These are phyloP conservation scores for Andrena marginata DNA, from an alignment of 2,888 invertebrate genomes.

Conservation along the genomic window DNA sequence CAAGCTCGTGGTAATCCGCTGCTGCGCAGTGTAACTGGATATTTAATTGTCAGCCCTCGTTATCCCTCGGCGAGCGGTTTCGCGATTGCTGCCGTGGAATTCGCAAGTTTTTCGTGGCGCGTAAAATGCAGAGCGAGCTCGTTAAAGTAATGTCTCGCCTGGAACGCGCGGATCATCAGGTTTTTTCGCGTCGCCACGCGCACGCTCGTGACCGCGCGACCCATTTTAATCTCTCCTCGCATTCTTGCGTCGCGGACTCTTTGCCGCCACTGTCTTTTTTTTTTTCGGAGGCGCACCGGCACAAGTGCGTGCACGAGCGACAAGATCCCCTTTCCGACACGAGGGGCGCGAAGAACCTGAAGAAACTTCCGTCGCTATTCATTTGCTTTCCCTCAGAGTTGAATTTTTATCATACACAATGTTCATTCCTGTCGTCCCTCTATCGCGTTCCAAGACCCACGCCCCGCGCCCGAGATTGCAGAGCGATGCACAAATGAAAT, in stretches of 20 bases:
- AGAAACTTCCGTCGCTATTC: background rate
- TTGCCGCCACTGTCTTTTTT: background rate
- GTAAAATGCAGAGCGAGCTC: conserved; percentile 20
- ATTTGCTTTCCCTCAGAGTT: background rate
- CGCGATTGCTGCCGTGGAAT: conserved; percentile 11
- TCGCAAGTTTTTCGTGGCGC: background rate
- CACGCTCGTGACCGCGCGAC: conserved; percentile 7
- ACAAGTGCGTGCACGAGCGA: background rate
- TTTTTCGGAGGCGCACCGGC: background rate
- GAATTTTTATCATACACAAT: conserved; percentile 11
- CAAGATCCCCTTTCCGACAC: too few relatives aligned
- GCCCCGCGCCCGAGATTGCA: conserved; percentile 15
- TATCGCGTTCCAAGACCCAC: conserved; percentile 32
- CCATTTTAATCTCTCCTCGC: conserved; percentile 23
- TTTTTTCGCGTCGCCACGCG: conserved; percentile 21
- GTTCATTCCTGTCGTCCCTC: conserved; percentile 16
- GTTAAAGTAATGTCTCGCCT: conserved; percentile 28
- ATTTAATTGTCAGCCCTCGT: conserved; percentile 26
- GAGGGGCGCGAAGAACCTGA: too few relatives aligned
- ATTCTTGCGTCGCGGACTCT: background rate
- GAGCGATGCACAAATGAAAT: conserved; percentile 55
- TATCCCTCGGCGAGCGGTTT: background rate
- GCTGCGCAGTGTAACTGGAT: conserved; percentile 16
- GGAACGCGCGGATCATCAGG: conserved; percentile 17
- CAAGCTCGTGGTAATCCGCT: background rate